These are phyloP conservation scores for Zapornia atra DNA, from an alignment of 2,113 vertebrate genomes.

Conservation along the genomic window DNA sequence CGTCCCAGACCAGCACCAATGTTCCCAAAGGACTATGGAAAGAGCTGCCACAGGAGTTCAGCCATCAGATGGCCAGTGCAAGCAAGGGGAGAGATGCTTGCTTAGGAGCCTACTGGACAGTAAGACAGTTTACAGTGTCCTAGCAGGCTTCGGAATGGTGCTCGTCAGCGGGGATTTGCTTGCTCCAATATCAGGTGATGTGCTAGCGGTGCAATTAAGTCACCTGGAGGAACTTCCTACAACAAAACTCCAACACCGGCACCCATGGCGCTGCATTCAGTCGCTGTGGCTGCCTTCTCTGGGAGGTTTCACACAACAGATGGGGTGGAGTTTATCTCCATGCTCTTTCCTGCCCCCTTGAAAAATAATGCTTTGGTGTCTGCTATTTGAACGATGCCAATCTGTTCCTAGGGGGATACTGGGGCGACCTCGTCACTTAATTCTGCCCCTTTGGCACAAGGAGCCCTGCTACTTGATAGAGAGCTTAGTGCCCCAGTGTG, in stretches of 20 bases:
- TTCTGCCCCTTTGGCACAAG: not conserved
- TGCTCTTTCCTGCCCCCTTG: not conserved
- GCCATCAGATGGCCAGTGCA: not conserved
- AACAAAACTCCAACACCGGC: not conserved
- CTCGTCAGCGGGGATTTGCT: not conserved
- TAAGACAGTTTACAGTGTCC: constrained; percentile 16
- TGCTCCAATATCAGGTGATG: not conserved
- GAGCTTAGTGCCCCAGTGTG: not conserved
- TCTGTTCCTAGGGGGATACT: not conserved
- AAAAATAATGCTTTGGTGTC: not conserved
- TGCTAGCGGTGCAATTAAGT: not conserved
- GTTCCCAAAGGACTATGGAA: not conserved
- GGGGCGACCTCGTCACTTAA: not conserved
- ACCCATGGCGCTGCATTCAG: not conserved
- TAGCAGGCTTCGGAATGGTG: not conserved
- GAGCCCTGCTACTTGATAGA: not conserved
- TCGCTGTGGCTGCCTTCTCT: not conserved
- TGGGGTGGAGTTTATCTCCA: not conserved
- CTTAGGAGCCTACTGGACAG: not conserved
- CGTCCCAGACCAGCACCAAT: not conserved
- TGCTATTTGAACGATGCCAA: fast-evolving
- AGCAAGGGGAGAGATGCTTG: not conserved
- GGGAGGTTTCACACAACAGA: not conserved
- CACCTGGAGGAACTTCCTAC: not conserved
- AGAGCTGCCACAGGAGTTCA: not conserved